Base-by-base conservation (phyloP, 2,797 vertebrate genomes). In the Taenioides sp. region DNA sequence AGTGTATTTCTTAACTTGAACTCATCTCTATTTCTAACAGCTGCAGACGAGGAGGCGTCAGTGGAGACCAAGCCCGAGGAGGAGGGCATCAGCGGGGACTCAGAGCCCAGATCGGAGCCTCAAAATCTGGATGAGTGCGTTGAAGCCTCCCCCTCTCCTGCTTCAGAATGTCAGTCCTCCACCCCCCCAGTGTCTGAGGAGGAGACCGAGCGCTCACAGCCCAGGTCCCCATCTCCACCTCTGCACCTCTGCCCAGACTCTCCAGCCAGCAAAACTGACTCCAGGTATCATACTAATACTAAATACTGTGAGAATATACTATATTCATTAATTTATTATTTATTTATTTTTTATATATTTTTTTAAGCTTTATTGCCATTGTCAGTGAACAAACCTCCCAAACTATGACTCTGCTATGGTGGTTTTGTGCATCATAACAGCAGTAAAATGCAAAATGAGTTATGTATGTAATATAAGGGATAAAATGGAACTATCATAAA, bases 201-300 rank as follows among this genome's bases (percentile, higher is more conserved):
- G 58, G 88, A 89, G 74, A 84, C 81, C 6, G 91, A 92, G 73
- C 74, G 76, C 31, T 88, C 87, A 0, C 85, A 87, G 0, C 89
- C 89, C 4, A 88, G 89, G 61, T 92, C 93, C 0, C 89, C 92
- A 5, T 91, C 95, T 34, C 94, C 94, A 31, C 87, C 88, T 78
- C 94, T 94, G 0, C 93, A 93, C 77, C 92, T 94, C 58, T 92
- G 91, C 57, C 96, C 96, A 0, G 93, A 94, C 78, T 97, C 96
- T 0, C 95, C 96, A 0, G 84, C 92, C 84, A 92, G 92, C 90
- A 93, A 95, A 79, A 93, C 95, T 67, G 84, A 92, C 88, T 94
- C 94, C 93, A 98, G 97, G 97, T 98, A 92, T 71, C 67, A 64
- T 0, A 3, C 40, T 47, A 14, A 16, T 47, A 47, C 43, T 47